A percentile compares a stretch with the other conserved stretches of the same genome.
These are phyloP conservation scores for Picathartes gymnocephalus DNA, from an alignment of 2,113 vertebrate genomes.

Conservation along the genomic window DNA sequence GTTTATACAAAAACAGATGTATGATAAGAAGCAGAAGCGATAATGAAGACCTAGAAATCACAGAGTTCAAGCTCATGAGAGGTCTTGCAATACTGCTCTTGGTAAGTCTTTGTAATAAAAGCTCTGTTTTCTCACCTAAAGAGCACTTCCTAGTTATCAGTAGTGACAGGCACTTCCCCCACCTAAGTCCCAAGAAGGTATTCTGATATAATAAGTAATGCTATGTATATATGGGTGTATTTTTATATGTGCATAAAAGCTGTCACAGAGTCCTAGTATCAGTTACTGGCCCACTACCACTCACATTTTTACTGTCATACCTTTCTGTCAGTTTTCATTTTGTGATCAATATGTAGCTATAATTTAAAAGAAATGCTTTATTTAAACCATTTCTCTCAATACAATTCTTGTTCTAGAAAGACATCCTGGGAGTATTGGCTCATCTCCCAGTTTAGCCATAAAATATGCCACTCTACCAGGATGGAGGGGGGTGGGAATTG, in stretches of 20 bases:
- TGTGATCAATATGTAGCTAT: slow-evolving; percentile 12
- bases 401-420: slow-evolving; percentile 9
- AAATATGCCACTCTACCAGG: not conserved
- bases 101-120: not conserved
- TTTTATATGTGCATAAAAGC: not conserved
- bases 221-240: not conserved
- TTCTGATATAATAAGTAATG: not conserved
- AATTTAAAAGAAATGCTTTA: not conserved
- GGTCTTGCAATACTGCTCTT: not conserved
- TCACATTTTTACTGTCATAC: not conserved
- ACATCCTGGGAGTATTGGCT: not conserved
- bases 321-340: slow-evolving; percentile 14
- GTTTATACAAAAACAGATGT: not conserved
- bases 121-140: not conserved
- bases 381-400: not conserved
- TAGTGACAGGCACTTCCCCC: not conserved
- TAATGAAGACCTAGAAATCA: not conserved
- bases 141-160: not conserved
- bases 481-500: not conserved
- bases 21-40: not conserved
- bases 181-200: not conserved
- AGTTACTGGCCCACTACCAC: not conserved
- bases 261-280: not conserved
- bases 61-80: not conserved
- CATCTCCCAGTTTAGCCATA: slow-evolving; percentile 12